phyloP scores from a whole-genome alignment of 2,113 vertebrate genomes.

The Larimichthys crocea region DNA sequence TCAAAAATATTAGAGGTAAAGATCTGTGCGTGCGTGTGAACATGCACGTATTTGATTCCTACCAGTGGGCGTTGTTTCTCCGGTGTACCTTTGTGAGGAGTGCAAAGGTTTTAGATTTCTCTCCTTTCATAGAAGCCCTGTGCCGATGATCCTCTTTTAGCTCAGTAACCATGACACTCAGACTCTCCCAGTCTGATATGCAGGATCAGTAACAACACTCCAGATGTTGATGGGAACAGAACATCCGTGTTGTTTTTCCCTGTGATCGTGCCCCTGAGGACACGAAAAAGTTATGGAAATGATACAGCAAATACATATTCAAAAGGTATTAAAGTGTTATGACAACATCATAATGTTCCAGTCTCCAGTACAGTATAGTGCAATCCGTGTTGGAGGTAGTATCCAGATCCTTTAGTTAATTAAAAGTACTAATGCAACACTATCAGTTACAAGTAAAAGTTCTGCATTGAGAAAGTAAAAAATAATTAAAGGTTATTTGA shows the following conservation, averaged over 20 bases:
- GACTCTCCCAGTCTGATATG: slow-evolving; percentile 51
- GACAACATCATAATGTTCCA: not conserved
- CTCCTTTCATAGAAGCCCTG: slow-evolving; percentile 53
- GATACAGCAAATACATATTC: not conserved
- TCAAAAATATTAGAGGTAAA: slow-evolving; percentile 12
- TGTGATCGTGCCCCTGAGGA: not conserved
- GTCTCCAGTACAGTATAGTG: not conserved
- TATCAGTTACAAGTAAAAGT: not conserved
- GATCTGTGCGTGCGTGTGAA: slow-evolving; percentile 19
- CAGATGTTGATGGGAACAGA: slow-evolving; percentile 45
- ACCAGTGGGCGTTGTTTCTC: slow-evolving; percentile 47
- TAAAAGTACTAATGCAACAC: not conserved
- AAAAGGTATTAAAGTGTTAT: slow-evolving; percentile 6
- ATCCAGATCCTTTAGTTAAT: not conserved
- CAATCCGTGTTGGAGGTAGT: not conserved
- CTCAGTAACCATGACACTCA: slow-evolving; percentile 78
- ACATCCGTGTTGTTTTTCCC: slow-evolving; percentile 25
- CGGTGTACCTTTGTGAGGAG: slow-evolving; percentile 48
- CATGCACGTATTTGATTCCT: slow-evolving; percentile 53
- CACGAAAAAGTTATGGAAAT: not conserved
- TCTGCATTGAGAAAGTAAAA: not conserved
- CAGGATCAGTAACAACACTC: slow-evolving; percentile 42
- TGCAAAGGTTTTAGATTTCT: slow-evolving; percentile 67
- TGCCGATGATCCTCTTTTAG: slow-evolving; percentile 72
- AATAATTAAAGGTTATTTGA: not conserved